phyloP scores from a whole-genome alignment of 2,888 invertebrate species.

The Caenorhabditis zanzibari region DNA sequence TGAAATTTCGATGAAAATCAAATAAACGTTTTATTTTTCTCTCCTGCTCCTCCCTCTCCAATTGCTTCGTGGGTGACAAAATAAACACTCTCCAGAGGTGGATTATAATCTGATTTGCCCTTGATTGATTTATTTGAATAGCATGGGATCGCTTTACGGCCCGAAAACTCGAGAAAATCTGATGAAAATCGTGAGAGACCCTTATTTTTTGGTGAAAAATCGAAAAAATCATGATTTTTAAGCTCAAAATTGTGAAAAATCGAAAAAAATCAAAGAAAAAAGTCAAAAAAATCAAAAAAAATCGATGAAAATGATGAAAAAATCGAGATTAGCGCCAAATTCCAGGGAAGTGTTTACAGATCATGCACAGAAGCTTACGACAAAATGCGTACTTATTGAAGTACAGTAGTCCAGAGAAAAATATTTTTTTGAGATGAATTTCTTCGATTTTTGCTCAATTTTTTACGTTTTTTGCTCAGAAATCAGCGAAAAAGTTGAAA shows the following conservation, averaged over 20 bases:
- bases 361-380: neutral
- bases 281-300: neutral
- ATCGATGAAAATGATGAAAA: neutral
- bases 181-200: neutral
- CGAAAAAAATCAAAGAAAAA: neutral
- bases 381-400: conserved; percentile 12
- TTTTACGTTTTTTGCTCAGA: neutral
- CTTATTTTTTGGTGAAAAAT: neutral
- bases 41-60: neutral
- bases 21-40: neutral
- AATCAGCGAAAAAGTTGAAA: neutral
- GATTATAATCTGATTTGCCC: neutral
- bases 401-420: conserved; percentile 10
- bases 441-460: neutral
- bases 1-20: too few species aligned
- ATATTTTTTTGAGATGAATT: neutral
- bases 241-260: conserved; percentile 3
- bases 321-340: conserved; percentile 1
- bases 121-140: conserved; percentile 43
- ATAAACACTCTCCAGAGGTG: conserved; percentile 5
- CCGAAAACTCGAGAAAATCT: neutral
- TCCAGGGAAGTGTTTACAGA: conserved; percentile 2
- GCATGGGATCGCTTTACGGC: conserved; percentile 9
- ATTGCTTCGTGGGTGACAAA: conserved; percentile 42
- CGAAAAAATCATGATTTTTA: conserved; percentile 5